Evolutionary conservation across 2,888 invertebrate genomes (phyloP).

Genomic region (Lysandra coridon): DNA sequence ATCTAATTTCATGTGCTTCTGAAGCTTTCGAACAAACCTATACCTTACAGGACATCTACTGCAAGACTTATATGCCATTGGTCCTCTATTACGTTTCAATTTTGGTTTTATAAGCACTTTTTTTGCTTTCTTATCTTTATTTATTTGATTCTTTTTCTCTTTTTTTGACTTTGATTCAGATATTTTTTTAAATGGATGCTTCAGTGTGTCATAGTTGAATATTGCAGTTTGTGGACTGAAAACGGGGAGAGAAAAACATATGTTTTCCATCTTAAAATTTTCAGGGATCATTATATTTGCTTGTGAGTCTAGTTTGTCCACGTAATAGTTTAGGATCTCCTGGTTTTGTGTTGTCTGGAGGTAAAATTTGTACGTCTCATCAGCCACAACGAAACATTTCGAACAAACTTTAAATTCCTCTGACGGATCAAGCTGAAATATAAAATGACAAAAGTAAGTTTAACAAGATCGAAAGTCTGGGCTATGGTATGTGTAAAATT

Average conservation of each 20-base stretch:
- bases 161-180: constrained; percentile 38
- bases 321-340: constrained; percentile 57
- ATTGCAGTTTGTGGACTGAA: constrained; percentile 43
- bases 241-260: constrained; percentile 58
- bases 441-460: too few relatives aligned
- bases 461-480: too few relatives aligned
- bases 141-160: constrained; percentile 5
- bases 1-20: constrained; percentile 62
- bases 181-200: constrained; percentile 44
- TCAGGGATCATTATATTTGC: constrained; percentile 49
- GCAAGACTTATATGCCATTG: constrained; percentile 58
- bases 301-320: constrained; percentile 51
- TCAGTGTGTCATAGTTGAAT: constrained; percentile 53
- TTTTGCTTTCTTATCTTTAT: constrained; percentile 29
- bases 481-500: too few relatives aligned
- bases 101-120: constrained; percentile 39
- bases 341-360: constrained; percentile 52
- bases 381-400: constrained; percentile 58
- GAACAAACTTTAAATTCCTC: constrained; percentile 60
- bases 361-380: constrained; percentile 62
- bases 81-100: constrained; percentile 55
- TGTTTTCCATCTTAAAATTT: constrained; percentile 45
- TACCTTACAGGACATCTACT: constrained; percentile 62
- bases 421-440: constrained; percentile 53
- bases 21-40: constrained; percentile 63